Conservation (phyloP, 2,888 invertebrate genomes). For the Timema cristinae region DNA sequence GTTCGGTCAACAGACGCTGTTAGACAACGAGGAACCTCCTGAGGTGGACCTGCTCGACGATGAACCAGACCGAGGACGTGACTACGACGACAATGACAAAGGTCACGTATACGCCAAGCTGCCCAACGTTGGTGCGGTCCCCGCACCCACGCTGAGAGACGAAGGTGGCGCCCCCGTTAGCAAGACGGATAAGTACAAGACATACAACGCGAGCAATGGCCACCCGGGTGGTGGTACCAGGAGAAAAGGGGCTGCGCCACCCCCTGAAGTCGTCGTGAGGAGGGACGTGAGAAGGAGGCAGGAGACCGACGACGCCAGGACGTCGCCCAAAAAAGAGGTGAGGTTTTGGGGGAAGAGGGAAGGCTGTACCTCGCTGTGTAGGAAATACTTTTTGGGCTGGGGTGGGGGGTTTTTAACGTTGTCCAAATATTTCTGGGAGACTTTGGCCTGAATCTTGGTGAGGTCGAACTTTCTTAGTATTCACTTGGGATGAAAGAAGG, state of each 20-base stretch:
- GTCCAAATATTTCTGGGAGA: too few species aligned
- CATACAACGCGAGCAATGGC: slow-evolving; percentile 25
- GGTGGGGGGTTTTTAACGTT: too few species aligned
- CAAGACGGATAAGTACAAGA: slow-evolving; percentile 27
- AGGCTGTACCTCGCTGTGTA: too few species aligned
- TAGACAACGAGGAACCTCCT: slow-evolving; percentile 21
- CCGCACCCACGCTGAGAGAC: slow-evolving; percentile 32
- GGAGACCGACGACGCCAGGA: slow-evolving; percentile 15
- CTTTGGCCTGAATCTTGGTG: too few species aligned
- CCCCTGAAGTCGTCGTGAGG: neutral
- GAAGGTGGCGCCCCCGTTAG: neutral
- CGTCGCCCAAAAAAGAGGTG: neutral
- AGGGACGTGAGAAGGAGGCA: slow-evolving; percentile 12
- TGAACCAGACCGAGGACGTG: neutral
- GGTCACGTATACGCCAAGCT: slow-evolving; percentile 39
- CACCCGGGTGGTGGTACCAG: neutral
- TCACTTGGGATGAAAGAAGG: too few species aligned
- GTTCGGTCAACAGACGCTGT: neutral
- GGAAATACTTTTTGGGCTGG: too few species aligned
- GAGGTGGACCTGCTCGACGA: slow-evolving; percentile 14
- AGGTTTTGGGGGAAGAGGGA: too few species aligned
- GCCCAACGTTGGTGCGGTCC: slow-evolving; percentile 46
- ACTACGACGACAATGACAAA: slow-evolving; percentile 22
- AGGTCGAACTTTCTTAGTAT: too few species aligned
- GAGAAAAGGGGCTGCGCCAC: neutral